Evolutionary conservation across 2,888 invertebrate species (phyloP).

Genomic region (Dryobotodes eremita): DNA sequence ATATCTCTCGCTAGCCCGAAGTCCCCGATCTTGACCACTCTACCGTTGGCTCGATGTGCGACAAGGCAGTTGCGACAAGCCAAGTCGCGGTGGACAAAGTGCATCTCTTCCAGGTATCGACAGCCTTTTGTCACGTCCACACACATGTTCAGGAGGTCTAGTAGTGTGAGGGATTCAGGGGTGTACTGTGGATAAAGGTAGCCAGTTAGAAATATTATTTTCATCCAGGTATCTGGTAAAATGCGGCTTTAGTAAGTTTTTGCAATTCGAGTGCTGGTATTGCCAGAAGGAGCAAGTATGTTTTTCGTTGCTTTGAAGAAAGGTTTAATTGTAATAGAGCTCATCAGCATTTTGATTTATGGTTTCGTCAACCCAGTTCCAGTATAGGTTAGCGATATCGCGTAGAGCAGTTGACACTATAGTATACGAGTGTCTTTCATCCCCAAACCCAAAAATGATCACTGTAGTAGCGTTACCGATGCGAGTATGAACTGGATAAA

Average conservation of each 20-base stretch:
- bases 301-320: background rate
- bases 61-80: constrained; percentile 99
- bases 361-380: background rate
- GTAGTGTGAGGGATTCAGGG: constrained; percentile 93
- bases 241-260: background rate
- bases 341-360: background rate
- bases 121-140: constrained; percentile 99
- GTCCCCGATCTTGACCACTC: constrained; percentile 99
- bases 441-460: background rate
- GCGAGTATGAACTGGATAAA: background rate
- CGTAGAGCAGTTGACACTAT: background rate
- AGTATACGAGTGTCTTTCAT: background rate
- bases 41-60: constrained; percentile 92
- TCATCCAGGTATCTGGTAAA: background rate
- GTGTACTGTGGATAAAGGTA: constrained; percentile 86
- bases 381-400: background rate
- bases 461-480: background rate
- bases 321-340: background rate
- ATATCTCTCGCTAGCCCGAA: constrained; percentile 99
- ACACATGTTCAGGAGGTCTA: constrained; percentile 97
- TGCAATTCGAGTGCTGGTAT: background rate
- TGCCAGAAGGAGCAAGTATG: background rate
- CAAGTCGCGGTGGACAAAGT: constrained; percentile 99
- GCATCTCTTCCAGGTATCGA: constrained; percentile 98
- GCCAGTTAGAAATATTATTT: background rate